Evolutionary conservation across 2,113 vertebrate species (phyloP), one percentile per base, ranked within the genome.

Genomic region (Charadrius vociferus): DNA sequence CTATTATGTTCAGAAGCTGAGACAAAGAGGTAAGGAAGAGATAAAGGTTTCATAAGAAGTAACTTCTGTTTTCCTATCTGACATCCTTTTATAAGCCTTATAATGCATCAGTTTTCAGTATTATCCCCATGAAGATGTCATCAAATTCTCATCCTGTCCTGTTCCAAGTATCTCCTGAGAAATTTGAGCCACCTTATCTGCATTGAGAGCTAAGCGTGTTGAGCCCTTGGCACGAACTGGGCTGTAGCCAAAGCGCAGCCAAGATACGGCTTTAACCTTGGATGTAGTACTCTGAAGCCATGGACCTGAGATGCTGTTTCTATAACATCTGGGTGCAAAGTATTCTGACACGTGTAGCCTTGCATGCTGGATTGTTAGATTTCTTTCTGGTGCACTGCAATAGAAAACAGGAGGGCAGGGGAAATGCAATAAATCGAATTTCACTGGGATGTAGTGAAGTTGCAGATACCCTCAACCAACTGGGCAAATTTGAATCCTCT

Each of bases 291-390:
- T 49, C 34, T 10, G 14, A 86, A 5, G 9, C 68, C 39, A 63
- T 62, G 50, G 18, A 10, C 36, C 29, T 7, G 68, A 88, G 47
- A 5, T 43, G 22, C 13, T 50, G 41, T 30, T 79, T 63, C 72
- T 92, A 41, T 29, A 53, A 18, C 18, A 43, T 10, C 18, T 68
- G 55, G 3, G 12, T 39, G 20, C 24, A 53, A 63, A 32, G 3
- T 37, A 21, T 37, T 36, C 63, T 3, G 1, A 67, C 8, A 30
- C 0, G 0, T 12, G 37, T 62, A 58, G 27, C 7, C 6, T 1
- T 83, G 41, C 27, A n/a, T 1, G 0, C 19, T 53, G 47, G 19
- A 58, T 30, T 65, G 22, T 10, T 65, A 49, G 29, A 24, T 62
- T 67, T 86, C 67, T 63, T 50, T 39, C 43, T 81, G 56, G 56